Base-by-base conservation (phyloP, 2,888 invertebrate species). In the Tyria jacobaeae region DNA sequence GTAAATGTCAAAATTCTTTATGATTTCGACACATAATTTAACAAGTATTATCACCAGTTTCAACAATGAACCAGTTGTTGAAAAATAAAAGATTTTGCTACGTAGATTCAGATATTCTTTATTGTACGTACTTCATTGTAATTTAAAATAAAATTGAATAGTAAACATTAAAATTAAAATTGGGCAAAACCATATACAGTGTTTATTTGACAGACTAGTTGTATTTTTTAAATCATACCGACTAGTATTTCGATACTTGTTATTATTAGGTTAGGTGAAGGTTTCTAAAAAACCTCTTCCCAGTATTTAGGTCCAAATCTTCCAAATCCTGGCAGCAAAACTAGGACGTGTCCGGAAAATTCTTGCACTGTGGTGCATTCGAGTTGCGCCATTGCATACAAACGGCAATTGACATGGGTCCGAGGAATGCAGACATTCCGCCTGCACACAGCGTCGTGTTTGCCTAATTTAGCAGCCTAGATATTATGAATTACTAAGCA, bases 371-470 rank as follows among this genome's bases (percentile, higher is more conserved):
- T 66, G 70, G 70, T 61, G 52, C 68, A 66, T 66, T 65, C 73
- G 53, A 59, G 59, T 78, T 76, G 67, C 76, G 69, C 66, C 73
- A 78, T 55, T 6, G 55, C 67, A 58, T 66, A 65, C 63, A 34
- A 66, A 74, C 62, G 61, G 21, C 60, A 68, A 72, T 72, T 67
- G 60, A 75, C 68, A 68, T 64, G 48, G 55, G 49, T 57, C 64
- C 49, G 66, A 70, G 76, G 78, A 78, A 76, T 76, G 76, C 66
- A 70, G 67, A 60, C 63, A 72, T 69, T 66, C 70, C 57, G 78
- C 65, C 58, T 64, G 59, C 62, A 25, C 51, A 57, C 56, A 44
- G 61, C 52, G 64, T 57, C 51, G 51, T 44, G 67, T 62, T 72
- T 78, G 62, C 70, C 73, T 66, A 72, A 69, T 68, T 68, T 68